A percentile compares a stretch with the other conserved stretches of the same genome.
These are phyloP conservation scores for Rattus rattus DNA, from an alignment of 2,113 vertebrate genomes.

Conservation along the genomic window DNA sequence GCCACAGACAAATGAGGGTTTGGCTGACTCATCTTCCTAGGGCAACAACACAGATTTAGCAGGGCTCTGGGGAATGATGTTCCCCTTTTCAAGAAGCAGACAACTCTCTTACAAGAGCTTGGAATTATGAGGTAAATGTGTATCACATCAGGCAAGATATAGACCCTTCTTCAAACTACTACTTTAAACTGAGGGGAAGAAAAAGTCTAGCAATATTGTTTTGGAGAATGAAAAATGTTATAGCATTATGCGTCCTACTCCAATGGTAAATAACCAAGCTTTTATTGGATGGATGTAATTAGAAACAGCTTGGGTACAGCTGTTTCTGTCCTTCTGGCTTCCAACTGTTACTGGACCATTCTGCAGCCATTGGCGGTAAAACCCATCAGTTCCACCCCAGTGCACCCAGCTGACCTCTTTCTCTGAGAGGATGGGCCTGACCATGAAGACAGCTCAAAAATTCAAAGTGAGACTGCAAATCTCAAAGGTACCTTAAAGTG, in stretches of 20 bases:
- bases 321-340: conserved; percentile 64
- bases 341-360: conserved; percentile 54
- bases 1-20: conserved; percentile 81
- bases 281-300: conserved; percentile 70
- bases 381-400: conserved; percentile 51
- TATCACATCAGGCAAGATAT: conserved; percentile 56
- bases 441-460: conserved; percentile 52
- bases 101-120: conserved; percentile 44
- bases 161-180: conserved; percentile 59
- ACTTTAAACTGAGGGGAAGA: conserved; percentile 22
- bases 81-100: conserved; percentile 75
- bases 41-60: conserved; percentile 66
- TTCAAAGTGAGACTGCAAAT: conserved; percentile 10
- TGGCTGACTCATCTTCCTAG: conserved; percentile 75
- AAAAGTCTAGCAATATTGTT: conserved; percentile 45
- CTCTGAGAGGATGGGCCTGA: conserved; percentile 25
- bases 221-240: conserved; percentile 67
- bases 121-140: conserved; percentile 62
- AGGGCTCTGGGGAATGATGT: conserved; percentile 36
- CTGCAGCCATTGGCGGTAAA: conserved; percentile 59
- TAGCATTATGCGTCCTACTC: not conserved
- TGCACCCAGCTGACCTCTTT: conserved; percentile 69
- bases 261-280: conserved; percentile 62
- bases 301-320: conserved; percentile 78
- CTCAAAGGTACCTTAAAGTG: conserved; percentile 71